Percentiles rank a stretch among this genome's conserved stretches.
Conservation (phyloP, 2,888 invertebrate species). For the Cetonia aurata region DNA sequence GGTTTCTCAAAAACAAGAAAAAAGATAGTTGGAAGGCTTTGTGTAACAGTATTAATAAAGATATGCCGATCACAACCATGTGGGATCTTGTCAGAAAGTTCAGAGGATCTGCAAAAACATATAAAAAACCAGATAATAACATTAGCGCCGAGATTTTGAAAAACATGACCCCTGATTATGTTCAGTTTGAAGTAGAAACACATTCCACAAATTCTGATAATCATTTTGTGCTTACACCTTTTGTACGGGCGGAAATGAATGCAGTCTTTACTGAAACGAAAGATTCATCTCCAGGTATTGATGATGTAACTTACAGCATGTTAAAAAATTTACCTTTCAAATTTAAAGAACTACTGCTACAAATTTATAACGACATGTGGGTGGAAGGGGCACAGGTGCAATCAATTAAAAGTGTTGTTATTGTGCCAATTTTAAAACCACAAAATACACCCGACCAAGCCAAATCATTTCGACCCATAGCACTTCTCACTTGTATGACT, state of each 20-base stretch:
- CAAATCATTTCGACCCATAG: conserved; percentile 15
- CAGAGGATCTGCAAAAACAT: too few relatives aligned
- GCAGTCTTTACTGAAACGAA: background rate
- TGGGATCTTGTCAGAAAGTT: too few relatives aligned
- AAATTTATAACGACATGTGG: conserved; percentile 33
- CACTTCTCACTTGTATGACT: conserved; percentile 18
- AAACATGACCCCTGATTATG: background rate
- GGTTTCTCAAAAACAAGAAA: background rate
- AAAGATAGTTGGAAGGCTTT: background rate
- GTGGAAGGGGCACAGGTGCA: background rate
- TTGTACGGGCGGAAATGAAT: background rate
- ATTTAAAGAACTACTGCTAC: background rate
- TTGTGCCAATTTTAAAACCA: conserved; percentile 1
- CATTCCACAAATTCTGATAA: background rate
- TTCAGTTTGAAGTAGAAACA: background rate
- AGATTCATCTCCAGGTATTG: conserved; percentile 1
- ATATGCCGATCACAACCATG: too few relatives aligned
- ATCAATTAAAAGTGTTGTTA: conserved; percentile 2
- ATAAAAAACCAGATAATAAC: too few relatives aligned
- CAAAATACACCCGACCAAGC: background rate
- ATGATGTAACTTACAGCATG: background rate
- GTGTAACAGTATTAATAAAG: too few relatives aligned
- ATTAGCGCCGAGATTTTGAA: background rate
- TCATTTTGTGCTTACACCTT: background rate
- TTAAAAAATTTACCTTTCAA: conserved; percentile 10